These are phyloP conservation scores for Pecten maximus DNA, from an alignment of 2,888 invertebrate species.

Conservation along the genomic window DNA sequence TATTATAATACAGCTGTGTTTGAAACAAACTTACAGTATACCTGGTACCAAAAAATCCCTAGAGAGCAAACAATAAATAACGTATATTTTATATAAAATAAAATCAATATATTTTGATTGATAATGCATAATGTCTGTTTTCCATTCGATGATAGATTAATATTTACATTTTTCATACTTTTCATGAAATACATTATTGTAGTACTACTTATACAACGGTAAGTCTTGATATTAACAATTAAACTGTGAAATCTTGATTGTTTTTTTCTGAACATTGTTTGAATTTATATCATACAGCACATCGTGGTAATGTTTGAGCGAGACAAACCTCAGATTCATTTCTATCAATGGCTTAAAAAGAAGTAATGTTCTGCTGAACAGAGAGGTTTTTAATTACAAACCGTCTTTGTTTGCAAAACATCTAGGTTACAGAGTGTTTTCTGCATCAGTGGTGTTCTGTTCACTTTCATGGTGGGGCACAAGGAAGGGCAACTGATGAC, in stretches of 20 bases:
- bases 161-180: too few species aligned
- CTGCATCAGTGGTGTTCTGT: conserved; percentile 15
- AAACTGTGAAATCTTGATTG: not conserved
- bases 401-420: conserved; percentile 29
- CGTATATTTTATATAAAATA: too few species aligned
- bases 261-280: not conserved
- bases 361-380: conserved; percentile 2
- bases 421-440: conserved; percentile 33
- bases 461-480: not conserved
- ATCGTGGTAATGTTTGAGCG: not conserved
- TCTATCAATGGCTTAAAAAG: conserved; percentile 11
- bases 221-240: too few species aligned
- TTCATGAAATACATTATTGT: too few species aligned
- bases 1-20: not conserved
- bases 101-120: too few species aligned
- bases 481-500: not conserved
- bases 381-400: conserved; percentile 29
- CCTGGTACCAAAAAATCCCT: not conserved
- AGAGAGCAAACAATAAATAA: too few species aligned
- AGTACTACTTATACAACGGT: too few species aligned
- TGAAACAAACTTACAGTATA: not conserved
- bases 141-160: too few species aligned
- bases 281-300: not conserved
- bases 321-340: not conserved
- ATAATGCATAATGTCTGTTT: too few species aligned